phyloP scores from a whole-genome alignment of 1,140 invertebrate species.

The Triops cancriformis region DNA sequence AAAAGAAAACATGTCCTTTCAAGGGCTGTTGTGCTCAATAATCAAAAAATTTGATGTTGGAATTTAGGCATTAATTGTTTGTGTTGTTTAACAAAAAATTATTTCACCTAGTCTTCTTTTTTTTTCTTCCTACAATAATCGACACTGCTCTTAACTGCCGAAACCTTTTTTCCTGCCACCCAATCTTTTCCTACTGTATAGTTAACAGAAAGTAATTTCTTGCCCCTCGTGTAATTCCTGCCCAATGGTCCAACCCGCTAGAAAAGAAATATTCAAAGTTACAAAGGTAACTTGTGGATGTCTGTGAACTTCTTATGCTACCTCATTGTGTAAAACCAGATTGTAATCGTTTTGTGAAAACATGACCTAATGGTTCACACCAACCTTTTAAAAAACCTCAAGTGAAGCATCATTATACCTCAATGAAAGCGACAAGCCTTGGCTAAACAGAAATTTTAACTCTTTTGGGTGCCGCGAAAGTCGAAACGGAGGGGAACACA shows the following conservation, averaged over 20 bases:
- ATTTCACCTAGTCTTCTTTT: neutral
- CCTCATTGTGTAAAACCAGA: neutral
- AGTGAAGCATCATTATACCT: neutral
- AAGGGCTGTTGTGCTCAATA: slow-evolving; percentile 10
- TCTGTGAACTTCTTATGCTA: neutral
- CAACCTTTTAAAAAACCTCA: neutral
- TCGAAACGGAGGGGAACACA: neutral
- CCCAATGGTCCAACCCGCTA: too few species aligned
- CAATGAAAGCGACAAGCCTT: neutral
- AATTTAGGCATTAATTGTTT: neutral
- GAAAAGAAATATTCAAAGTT: too few species aligned
- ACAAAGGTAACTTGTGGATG: neutral
- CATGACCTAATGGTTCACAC: neutral
- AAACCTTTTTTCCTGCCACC: neutral
- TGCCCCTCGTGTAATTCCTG: neutral
- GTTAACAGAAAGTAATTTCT: neutral
- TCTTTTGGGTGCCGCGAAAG: neutral
- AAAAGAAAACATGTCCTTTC: neutral
- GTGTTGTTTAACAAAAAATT: neutral
- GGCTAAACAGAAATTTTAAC: neutral
- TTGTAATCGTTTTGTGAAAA: neutral
- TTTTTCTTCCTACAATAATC: neutral
- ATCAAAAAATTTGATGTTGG: neutral
- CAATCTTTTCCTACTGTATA: neutral
- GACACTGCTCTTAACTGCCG: neutral